Evolutionary conservation across 2,113 vertebrate genomes (phyloP), one percentile per base, ranked within the genome.

Genomic region (Jaculus jaculus): DNA sequence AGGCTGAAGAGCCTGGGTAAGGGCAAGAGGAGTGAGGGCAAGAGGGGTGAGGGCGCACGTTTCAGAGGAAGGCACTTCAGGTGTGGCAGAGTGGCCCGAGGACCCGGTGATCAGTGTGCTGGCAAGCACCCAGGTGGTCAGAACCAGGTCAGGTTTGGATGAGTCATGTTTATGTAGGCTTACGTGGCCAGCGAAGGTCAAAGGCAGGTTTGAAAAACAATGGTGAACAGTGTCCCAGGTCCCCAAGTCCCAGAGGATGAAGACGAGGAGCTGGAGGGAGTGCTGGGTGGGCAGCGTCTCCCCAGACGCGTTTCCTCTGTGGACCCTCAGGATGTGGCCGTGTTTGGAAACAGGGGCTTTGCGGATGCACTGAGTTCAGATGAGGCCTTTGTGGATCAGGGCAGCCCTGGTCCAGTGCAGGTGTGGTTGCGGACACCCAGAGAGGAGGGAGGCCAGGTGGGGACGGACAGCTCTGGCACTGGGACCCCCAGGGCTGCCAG

Each of bases 21-120:
- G 37, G n/a, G 39, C 20, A 72, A 21, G n/a, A n/a, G 42, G 32
- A 42, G 10, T 28, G 12, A 13, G 13, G 7, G 0, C 24, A 16
- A 84, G 34, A 0, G 5, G 13, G 7, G 0, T 30, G 21, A 84
- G 34, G 0, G 5, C 6, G 0, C 24, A 30, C 4, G 24, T 8
- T 24, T 37, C 47, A 4, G 60, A 51, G 60, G 63, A 18, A 11
- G 47, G 68, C 88, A 51, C 37, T 51, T 21, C 34, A 26, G 42
- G 1, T 5, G 28, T 17, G 68, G 16, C 81, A 3, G 8, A 37
- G 30, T 1, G 1, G 66, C 71, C 39, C 18, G 10, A 32, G 47
- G 73, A 24, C 12, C 37, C 39, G 37, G 72, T 39, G 20, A 66
- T 21, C 1, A 16, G 7, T 6, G n/a, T 30, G 58, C n/a, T 18